Conservation (phyloP, 2,797 vertebrate genomes). For the Salmo trutta region DNA sequence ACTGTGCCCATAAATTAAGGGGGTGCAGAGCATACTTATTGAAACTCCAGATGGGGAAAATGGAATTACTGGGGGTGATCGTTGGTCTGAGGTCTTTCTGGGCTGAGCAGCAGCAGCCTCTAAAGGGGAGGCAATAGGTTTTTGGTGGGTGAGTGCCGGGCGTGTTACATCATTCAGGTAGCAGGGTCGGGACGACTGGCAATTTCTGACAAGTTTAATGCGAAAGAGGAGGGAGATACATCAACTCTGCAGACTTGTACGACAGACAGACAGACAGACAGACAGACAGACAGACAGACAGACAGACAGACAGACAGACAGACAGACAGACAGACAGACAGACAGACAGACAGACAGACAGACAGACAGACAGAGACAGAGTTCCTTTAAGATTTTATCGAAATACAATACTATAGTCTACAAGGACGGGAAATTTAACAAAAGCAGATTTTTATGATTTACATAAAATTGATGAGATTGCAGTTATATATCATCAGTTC, state of each 20-base stretch:
- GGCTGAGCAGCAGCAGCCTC: slow-evolving; percentile 52
- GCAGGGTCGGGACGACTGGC: slow-evolving; percentile 21
- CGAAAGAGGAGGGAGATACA: slow-evolving; percentile 9
- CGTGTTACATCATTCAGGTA: slow-evolving; percentile 61
- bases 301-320: no score
- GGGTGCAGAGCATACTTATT: slow-evolving; percentile 68
- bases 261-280: background rate
- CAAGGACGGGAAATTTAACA: background rate
- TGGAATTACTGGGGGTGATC: slow-evolving; percentile 75
- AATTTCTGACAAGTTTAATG: slow-evolving; percentile 36
- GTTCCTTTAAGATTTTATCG: background rate
- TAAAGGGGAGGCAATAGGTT: slow-evolving; percentile 72
- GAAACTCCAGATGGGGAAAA: slow-evolving; percentile 74
- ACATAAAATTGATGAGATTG: background rate
- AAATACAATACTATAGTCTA: slow-evolving; percentile 13
- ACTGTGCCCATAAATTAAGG: slow-evolving; percentile 72
- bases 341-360: background rate
- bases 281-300: no score
- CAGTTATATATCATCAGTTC: slow-evolving; percentile 5
- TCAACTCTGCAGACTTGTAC: slow-evolving; percentile 21
- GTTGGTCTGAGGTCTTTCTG: slow-evolving; percentile 40
- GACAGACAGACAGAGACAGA: background rate
- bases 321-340: background rate
- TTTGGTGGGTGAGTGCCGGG: slow-evolving; percentile 46
- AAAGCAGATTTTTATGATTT: background rate